Evolutionary conservation across 2,888 invertebrate genomes (phyloP), one percentile per base, ranked within the genome.

Genomic region (Leptogaster cylindrica): DNA sequence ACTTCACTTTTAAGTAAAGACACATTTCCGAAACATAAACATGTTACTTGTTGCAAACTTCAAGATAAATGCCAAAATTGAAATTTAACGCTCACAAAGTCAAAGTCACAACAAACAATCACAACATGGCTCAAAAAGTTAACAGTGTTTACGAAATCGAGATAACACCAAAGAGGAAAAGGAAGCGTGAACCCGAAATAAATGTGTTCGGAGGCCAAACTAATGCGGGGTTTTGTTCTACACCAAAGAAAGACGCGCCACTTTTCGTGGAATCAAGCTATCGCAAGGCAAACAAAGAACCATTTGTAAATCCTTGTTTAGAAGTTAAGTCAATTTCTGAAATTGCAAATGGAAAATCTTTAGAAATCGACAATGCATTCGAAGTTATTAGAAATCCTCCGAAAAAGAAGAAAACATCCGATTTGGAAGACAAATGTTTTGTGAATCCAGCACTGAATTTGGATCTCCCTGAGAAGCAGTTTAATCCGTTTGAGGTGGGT

Each of bases 401-500:
- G 2, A 81, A 80, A 68, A 81, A 80, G 66, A 81, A 79, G 68
- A 79, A 77, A 66, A 78, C 76, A 5, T 75, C 75, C 2, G 48
- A 71, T 2, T 71, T 72, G 12, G 70, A 74, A 2, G 74, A 73
- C 16, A 76, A 75, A 14, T 81, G 81, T 65, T 81, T 81, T 50
- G 78, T 76, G 63, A 81, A 81, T 74, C 76, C 78, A 2, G 81
- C 78, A 6, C 72, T 81, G 2, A 81, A 81, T 74, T 72, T 81
- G 2, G 78, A 81, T 28, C 55, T 77, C 31, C 78, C 80, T 3
- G 81, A 81, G 63, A 80, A 77, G 28, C 74, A 76, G 63, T 77
- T 81, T 31, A 81, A 81, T 76, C 81, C 81, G 0, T 81, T 77
- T 71, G 81, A 81, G 76, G 80, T 78, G 69, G 14, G 52, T 7